Conservation (phyloP, 2,113 vertebrate genomes). For the Tichodroma muraria region DNA sequence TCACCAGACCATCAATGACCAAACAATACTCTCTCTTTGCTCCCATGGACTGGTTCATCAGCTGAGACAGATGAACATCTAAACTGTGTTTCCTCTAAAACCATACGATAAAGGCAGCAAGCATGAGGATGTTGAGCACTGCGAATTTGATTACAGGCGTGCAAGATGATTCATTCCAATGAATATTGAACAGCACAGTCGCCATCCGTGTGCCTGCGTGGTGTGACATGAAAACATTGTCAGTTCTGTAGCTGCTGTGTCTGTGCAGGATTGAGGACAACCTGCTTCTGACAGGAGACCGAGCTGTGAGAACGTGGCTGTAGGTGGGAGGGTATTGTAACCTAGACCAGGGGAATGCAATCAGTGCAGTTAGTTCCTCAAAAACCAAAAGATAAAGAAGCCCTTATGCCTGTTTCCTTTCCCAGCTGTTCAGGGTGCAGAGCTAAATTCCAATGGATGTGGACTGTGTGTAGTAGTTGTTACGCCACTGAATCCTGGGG, state of each 20-base stretch:
- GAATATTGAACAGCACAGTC: background rate
- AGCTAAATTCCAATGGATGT: background rate
- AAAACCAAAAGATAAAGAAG: background rate
- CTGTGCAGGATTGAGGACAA: background rate
- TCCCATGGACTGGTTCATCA: background rate
- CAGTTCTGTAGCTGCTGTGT: background rate
- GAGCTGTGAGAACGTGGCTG: background rate
- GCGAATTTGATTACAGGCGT: background rate
- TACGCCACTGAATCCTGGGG: background rate
- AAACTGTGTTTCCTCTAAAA: background rate
- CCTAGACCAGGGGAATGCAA: background rate
- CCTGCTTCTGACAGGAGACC: background rate
- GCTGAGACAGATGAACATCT: background rate
- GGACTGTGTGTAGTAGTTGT: background rate
- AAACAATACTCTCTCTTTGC: background rate
- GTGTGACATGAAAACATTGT: background rate
- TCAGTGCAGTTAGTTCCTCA: background rate
- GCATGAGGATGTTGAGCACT: background rate
- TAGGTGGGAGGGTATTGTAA: background rate
- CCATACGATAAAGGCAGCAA: background rate
- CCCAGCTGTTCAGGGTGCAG: accelerated
- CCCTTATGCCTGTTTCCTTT: background rate
- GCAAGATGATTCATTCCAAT: background rate
- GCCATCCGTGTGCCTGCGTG: accelerated
- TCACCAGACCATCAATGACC: background rate